Conservation (phyloP, 2,888 invertebrate species). For the Acleris literana region DNA sequence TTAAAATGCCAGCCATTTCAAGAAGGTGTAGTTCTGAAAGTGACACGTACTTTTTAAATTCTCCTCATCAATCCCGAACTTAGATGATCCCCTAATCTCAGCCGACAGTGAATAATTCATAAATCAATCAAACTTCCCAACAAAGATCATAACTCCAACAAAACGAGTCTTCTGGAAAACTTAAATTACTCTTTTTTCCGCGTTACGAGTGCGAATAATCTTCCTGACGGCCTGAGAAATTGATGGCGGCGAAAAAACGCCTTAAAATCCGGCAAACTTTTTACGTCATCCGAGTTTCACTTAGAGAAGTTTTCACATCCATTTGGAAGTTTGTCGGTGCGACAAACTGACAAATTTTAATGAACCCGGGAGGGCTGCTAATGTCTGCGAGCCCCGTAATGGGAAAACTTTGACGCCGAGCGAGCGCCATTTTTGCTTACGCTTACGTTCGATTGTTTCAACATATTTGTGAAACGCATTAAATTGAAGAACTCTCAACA, state of each 20-base stretch:
- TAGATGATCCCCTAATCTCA: conserved; percentile 53
- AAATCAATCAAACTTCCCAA: conserved; percentile 82
- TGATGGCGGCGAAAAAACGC: conserved; percentile 78
- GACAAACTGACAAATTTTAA: conserved; percentile 83
- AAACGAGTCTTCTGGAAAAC: conserved; percentile 77
- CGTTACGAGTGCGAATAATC: conserved; percentile 82
- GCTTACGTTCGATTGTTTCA: conserved; percentile 1
- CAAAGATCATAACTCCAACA: conserved; percentile 80
- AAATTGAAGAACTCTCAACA: conserved; percentile 4
- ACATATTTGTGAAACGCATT: conserved; percentile 6
- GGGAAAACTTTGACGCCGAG: conserved; percentile 73
- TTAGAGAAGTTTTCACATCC: conserved; percentile 82
- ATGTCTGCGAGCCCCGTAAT: conserved; percentile 78
- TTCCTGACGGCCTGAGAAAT: conserved; percentile 82
- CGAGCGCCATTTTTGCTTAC: conserved; percentile 31
- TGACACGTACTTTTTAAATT: too few species aligned
- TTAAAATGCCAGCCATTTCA: too few species aligned
- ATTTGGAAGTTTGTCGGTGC: conserved; percentile 79
- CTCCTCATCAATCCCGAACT: conserved; percentile 21
- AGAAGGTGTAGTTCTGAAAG: too few species aligned
- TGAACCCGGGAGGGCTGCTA: conserved; percentile 81
- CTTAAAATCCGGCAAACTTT: conserved; percentile 76
- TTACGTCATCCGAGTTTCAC: conserved; percentile 82
- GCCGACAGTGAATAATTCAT: conserved; percentile 66
- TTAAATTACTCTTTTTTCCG: conserved; percentile 83